These are phyloP conservation scores for Ectemnius lituratus DNA, from an alignment of 2,888 invertebrate species.

Conservation along the genomic window DNA sequence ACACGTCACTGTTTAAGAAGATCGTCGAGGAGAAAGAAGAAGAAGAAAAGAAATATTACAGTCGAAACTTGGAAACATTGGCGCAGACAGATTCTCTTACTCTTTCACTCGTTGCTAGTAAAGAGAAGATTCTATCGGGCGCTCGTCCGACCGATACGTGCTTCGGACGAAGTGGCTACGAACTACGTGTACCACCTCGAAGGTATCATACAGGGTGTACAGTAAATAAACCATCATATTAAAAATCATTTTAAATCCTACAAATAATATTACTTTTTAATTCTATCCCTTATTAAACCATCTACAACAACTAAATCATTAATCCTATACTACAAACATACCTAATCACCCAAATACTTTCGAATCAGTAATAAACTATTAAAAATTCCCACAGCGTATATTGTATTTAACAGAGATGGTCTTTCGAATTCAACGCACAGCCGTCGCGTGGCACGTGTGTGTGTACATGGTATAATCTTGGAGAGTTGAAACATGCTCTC, in stretches of 20 bases:
- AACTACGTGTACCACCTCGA: background rate
- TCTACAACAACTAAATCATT: no score
- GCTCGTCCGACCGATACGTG: slow-evolving; percentile 33
- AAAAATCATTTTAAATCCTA: no score
- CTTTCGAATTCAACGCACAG: slow-evolving; percentile 48
- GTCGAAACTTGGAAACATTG: slow-evolving; percentile 22
- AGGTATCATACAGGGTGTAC: background rate
- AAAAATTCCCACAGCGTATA: background rate
- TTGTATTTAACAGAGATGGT: slow-evolving; percentile 46
- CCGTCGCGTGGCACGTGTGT: slow-evolving; percentile 49
- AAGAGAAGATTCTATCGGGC: slow-evolving; percentile 48
- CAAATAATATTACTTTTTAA: no score
- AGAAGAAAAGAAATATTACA: slow-evolving; percentile 26
- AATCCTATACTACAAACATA: no score
- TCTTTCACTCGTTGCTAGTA: no score
- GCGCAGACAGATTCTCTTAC: slow-evolving; percentile 4
- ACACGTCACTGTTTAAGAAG: background rate
- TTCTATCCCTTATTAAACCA: no score
- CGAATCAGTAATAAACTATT: no score
- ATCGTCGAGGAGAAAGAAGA: slow-evolving; percentile 12
- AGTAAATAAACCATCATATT: no score
- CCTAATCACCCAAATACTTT: no score
- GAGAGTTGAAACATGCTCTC: slow-evolving; percentile 9
- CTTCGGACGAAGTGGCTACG: slow-evolving; percentile 17
- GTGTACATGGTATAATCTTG: slow-evolving; percentile 35